These are phyloP conservation scores for Liasis olivaceus DNA, from an alignment of 2,797 vertebrate genomes.

Conservation along the genomic window DNA sequence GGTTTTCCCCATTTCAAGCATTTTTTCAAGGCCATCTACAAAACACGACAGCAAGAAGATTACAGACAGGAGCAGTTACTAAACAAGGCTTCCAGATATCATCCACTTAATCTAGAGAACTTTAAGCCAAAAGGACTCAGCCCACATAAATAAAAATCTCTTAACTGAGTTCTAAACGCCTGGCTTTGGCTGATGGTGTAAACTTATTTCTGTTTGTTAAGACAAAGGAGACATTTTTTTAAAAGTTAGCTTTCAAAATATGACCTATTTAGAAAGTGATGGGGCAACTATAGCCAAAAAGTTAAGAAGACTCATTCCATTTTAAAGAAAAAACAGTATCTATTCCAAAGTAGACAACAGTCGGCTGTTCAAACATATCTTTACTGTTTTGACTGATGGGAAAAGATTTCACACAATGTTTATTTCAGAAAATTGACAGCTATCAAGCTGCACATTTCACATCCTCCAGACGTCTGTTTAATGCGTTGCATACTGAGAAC, in stretches of 20 bases:
- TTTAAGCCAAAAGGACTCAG: background rate
- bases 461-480: background rate
- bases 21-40: background rate
- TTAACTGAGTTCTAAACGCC: background rate
- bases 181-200: background rate
- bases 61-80: background rate
- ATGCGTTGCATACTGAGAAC: background rate
- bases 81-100: background rate
- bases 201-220: background rate
- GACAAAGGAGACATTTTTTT: background rate
- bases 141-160: background rate
- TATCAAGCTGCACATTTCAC: background rate
- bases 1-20: background rate
- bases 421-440: background rate
- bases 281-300: background rate
- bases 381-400: constrained; percentile 20
- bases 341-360: background rate
- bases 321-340: background rate
- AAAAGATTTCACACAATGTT: background rate
- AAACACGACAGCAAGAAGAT: background rate
- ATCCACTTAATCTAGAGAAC: background rate
- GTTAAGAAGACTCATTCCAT: background rate
- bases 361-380: constrained; percentile 30
- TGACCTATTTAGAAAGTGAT: background rate
- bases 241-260: background rate